A percentile compares a stretch with the other conserved stretches of the same genome.
phyloP scores from a whole-genome alignment of 2,888 invertebrate species.

The Galerucella pusilla region DNA sequence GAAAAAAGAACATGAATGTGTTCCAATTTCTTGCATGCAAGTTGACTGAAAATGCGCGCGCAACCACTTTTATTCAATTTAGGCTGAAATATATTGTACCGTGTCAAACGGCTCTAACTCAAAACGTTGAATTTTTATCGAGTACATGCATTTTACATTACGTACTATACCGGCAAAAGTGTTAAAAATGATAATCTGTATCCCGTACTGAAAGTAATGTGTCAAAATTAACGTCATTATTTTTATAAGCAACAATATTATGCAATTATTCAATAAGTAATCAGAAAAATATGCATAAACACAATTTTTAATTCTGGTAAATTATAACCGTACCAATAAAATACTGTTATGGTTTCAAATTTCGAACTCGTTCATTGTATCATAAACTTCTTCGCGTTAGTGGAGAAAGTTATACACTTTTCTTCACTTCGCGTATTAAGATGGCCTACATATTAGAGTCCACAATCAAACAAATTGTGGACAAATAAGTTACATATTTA shows the following conservation, averaged over 20 bases:
- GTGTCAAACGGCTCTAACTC: too few relatives aligned
- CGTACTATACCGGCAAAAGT: background rate
- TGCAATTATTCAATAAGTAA: background rate
- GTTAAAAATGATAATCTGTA: background rate
- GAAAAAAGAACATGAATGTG: too few relatives aligned
- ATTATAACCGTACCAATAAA: background rate
- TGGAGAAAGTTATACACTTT: background rate
- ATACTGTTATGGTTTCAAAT: background rate
- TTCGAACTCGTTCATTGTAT: background rate
- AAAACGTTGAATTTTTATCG: too few relatives aligned
- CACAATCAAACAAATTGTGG: background rate
- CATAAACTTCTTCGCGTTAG: background rate
- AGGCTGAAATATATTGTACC: too few relatives aligned
- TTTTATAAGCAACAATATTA: background rate
- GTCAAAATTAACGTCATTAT: constrained; percentile 4
- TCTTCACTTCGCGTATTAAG: background rate
- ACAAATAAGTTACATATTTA: background rate
- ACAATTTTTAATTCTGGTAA: background rate
- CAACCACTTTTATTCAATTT: too few relatives aligned
- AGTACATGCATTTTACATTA: too few relatives aligned
- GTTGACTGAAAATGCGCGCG: too few relatives aligned
- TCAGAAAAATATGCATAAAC: background rate
- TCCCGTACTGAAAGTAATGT: background rate
- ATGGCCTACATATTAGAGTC: background rate
- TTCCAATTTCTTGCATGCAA: too few relatives aligned